These are phyloP conservation scores for Xestobium rufovillosum DNA, from an alignment of 2,888 invertebrate species.

Conservation along the genomic window DNA sequence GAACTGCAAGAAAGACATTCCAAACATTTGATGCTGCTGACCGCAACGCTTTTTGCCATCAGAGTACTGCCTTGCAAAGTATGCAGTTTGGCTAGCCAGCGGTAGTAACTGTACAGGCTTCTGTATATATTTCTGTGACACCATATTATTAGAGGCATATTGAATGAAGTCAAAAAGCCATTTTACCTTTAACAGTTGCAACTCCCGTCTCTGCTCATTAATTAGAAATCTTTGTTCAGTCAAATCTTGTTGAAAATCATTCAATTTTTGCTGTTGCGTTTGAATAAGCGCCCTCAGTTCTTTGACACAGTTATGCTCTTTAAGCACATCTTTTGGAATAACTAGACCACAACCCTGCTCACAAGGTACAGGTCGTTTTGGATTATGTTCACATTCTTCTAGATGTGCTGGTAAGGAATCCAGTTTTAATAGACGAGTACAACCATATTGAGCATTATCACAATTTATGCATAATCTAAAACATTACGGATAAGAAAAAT, in stretches of 20 bases:
- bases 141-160: too few species aligned
- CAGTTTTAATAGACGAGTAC: conserved; percentile 75
- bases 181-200: conserved; percentile 81
- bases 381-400: conserved; percentile 89
- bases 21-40: too few species aligned
- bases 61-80: too few species aligned
- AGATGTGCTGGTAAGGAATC: conserved; percentile 79
- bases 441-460: conserved; percentile 86
- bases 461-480: conserved; percentile 78
- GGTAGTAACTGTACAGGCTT: too few species aligned
- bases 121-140: too few species aligned
- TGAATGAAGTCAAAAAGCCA: too few species aligned
- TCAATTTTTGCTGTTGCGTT: conserved; percentile 78
- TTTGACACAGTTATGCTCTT: conserved; percentile 89
- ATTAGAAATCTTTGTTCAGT: conserved; percentile 81
- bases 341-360: conserved; percentile 91
- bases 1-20: too few species aligned
- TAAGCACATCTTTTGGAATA: conserved; percentile 90
- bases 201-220: conserved; percentile 82
- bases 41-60: too few species aligned
- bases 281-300: conserved; percentile 79
- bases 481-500: conserved; percentile 19
- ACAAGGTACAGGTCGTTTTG: conserved; percentile 87
- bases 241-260: conserved; percentile 79
- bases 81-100: too few species aligned